phyloP scores from a whole-genome alignment of 2,888 invertebrate genomes.

The Uropetala carovei region DNA sequence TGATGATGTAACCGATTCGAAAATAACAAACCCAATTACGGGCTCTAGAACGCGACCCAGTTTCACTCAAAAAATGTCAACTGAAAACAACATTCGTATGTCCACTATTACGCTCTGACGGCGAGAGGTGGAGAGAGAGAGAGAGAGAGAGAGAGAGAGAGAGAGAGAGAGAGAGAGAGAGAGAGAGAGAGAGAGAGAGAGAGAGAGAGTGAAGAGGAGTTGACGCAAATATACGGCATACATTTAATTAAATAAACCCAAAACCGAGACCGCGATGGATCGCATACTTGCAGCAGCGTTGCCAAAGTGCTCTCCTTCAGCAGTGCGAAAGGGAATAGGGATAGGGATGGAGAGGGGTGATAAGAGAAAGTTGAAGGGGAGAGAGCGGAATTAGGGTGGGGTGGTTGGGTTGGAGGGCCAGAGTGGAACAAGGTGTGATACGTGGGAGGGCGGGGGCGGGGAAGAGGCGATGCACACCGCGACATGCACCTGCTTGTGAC shows the following conservation, averaged over 20 bases:
- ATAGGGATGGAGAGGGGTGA: conserved; percentile 7
- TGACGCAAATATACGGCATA: background rate
- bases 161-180: background rate
- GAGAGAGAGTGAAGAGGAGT: background rate
- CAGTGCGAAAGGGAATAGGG: conserved; percentile 41
- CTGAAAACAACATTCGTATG: background rate
- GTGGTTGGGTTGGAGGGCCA: background rate
- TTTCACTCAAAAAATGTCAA: background rate
- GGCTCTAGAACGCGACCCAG: conserved; percentile 9
- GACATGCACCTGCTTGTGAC: background rate
- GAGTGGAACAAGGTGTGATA: too few species aligned
- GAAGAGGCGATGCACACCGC: background rate
- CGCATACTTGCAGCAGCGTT: background rate
- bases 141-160: background rate
- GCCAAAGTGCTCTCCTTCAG: background rate
- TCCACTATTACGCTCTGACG: background rate
- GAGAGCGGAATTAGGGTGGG: background rate
- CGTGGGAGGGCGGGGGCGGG: background rate
- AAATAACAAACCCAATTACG: conserved; percentile 24
- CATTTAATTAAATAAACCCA: conserved; percentile 19
- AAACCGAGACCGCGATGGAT: background rate
- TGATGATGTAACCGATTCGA: conserved; percentile 3
- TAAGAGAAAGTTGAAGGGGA: background rate
- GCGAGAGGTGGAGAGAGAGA: background rate
- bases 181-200: background rate